Percentiles rank a stretch among this genome's conserved stretches.
These are phyloP conservation scores for Xerus inauris DNA, from an alignment of 2,113 vertebrate genomes.

Conservation along the genomic window DNA sequence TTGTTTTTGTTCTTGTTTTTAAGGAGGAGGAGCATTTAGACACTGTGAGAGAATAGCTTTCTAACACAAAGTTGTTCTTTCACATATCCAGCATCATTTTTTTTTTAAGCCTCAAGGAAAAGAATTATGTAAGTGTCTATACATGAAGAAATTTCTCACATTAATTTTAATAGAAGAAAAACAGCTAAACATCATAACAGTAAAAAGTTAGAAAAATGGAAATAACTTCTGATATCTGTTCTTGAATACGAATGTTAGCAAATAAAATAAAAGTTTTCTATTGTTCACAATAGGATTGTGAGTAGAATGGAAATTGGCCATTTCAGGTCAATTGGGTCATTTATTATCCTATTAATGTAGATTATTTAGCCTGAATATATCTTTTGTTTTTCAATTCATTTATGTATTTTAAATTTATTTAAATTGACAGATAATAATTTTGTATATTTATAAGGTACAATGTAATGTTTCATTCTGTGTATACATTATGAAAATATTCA, in stretches of 20 bases:
- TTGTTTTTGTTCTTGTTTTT: conserved; percentile 34
- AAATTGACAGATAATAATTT: not conserved
- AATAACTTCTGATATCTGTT: conserved; percentile 48
- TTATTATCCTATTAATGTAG: not conserved
- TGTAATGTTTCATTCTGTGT: not conserved
- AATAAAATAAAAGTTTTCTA: not conserved
- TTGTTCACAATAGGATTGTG: not conserved
- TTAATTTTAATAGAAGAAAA: conserved; percentile 80
- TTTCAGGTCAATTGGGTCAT: not conserved
- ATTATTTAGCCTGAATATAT: not conserved
- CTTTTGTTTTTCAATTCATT: not conserved
- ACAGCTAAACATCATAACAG: conserved; percentile 57
- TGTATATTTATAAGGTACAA: not conserved
- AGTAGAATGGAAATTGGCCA: not conserved
- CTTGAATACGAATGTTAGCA: conserved; percentile 47
- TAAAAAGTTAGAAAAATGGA: conserved; percentile 61
- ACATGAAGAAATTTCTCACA: conserved; percentile 74
- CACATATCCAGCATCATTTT: conserved; percentile 58
- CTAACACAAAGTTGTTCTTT: conserved; percentile 62
- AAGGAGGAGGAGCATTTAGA: conserved; percentile 71
- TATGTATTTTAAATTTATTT: not conserved
- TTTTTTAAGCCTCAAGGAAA: conserved; percentile 70
- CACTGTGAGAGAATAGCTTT: conserved; percentile 67
- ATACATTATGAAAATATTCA: not conserved
- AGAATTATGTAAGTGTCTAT: conserved; percentile 78